A percentile compares a stretch with the other conserved stretches of the same genome.
Conservation (phyloP, 2,888 invertebrate species). For the Deilephila porcellus region DNA sequence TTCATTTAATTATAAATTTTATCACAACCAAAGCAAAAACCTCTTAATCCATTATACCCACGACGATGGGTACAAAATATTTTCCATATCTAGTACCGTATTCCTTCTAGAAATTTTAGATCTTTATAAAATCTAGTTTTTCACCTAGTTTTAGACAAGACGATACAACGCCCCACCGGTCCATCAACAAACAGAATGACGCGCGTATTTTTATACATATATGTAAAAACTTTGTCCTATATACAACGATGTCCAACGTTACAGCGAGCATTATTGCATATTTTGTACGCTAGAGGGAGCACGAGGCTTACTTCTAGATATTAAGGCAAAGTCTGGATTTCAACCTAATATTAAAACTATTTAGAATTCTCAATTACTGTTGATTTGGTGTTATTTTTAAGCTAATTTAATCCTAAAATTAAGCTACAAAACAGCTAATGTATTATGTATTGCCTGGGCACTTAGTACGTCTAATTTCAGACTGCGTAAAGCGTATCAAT, state of each 20-base stretch:
- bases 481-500: no score
- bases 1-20: no score
- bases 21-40: no score
- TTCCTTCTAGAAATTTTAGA: no score
- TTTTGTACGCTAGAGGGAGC: constrained; percentile 27
- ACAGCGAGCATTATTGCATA: constrained; percentile 31
- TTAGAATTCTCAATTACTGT: neutral
- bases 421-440: neutral
- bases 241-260: neutral
- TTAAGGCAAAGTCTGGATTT: neutral
- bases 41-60: no score
- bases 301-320: neutral
- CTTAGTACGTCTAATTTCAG: no score
- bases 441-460: neutral
- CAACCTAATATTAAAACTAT: neutral
- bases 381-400: neutral
- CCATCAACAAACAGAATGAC: neutral
- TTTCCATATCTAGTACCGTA: no score
- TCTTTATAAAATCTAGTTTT: neutral
- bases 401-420: neutral
- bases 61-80: no score
- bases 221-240: constrained; percentile 17
- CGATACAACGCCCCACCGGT: neutral
- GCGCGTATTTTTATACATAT: constrained; percentile 7
- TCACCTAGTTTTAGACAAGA: neutral